Percentiles rank a stretch among this genome's conserved stretches.
phyloP scores from a whole-genome alignment of 2,797 vertebrate species.

The Gila robusta region DNA sequence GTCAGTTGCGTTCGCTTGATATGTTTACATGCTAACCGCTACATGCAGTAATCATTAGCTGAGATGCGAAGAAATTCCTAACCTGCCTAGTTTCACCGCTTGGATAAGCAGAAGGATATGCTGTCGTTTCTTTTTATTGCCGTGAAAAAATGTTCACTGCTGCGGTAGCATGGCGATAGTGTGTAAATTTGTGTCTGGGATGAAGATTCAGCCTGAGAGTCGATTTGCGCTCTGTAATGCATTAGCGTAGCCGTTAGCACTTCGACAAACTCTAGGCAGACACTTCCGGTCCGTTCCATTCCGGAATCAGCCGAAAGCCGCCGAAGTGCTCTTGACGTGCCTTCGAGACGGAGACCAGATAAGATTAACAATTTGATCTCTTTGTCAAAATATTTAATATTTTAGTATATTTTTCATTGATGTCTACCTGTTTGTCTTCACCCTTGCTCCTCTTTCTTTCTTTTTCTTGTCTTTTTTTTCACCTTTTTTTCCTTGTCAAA shows the following conservation, averaged over 20 bases:
- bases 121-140: slow-evolving; percentile 55
- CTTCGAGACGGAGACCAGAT: not conserved
- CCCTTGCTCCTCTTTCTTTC: too few relatives aligned
- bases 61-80: slow-evolving; percentile 51
- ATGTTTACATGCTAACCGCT: slow-evolving; percentile 22
- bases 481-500: too few relatives aligned
- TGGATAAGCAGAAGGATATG: slow-evolving; percentile 72
- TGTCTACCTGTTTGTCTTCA: too few relatives aligned
- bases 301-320: slow-evolving; percentile 8
- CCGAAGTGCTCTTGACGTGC: not conserved
- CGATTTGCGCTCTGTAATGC: not conserved
- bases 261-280: slow-evolving; percentile 43
- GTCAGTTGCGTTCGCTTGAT: not conserved
- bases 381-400: too few relatives aligned
- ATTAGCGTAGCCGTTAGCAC: slow-evolving; percentile 51
- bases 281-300: slow-evolving; percentile 52
- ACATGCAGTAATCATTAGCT: slow-evolving; percentile 39
- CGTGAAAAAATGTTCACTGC: slow-evolving; percentile 62
- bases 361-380: too few relatives aligned
- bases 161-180: slow-evolving; percentile 72
- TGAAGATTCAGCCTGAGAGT: slow-evolving; percentile 48
- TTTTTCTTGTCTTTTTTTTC: too few relatives aligned
- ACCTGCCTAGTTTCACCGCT: slow-evolving; percentile 77
- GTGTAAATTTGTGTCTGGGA: slow-evolving; percentile 36
- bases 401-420: too few relatives aligned